These are phyloP conservation scores for Paralichthys olivaceus DNA, from an alignment of 2,113 vertebrate species.

Conservation along the genomic window DNA sequence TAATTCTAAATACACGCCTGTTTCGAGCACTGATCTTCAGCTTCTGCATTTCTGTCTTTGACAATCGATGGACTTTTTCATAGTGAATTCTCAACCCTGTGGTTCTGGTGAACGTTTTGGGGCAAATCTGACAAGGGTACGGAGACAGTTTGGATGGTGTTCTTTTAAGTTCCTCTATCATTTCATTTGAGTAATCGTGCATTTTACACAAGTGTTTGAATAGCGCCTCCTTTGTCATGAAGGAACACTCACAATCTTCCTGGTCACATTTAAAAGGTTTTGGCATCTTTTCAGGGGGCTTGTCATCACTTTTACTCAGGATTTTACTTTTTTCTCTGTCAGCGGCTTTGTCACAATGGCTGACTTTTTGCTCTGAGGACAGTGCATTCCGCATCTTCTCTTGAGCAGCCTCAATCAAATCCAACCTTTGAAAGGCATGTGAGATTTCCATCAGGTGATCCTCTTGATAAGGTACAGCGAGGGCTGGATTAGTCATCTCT, in stretches of 20 bases:
- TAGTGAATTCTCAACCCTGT: conserved; percentile 98
- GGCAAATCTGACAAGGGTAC: conserved; percentile 94
- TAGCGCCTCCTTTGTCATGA: conserved; percentile 98
- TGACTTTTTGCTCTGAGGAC: conserved; percentile 60
- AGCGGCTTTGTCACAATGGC: conserved; percentile 67
- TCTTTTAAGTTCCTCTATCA: conserved; percentile 96
- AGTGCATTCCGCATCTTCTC: conserved; percentile 66
- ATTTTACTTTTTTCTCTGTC: conserved; percentile 64
- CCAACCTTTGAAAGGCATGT: conserved; percentile 90
- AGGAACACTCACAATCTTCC: conserved; percentile 91
- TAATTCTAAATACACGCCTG: conserved; percentile 83
- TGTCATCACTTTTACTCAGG: conserved; percentile 69
- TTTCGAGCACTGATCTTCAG: conserved; percentile 85
- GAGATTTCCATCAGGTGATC: conserved; percentile 89
- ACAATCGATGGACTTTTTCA: conserved; percentile 94
- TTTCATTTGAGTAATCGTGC: conserved; percentile 91
- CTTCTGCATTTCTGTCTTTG: conserved; percentile 91
- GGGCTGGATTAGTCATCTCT: conserved; percentile 44
- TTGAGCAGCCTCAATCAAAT: conserved; percentile 86
- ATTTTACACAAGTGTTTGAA: conserved; percentile 95
- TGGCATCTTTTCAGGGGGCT: conserved; percentile 78
- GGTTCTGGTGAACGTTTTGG: conserved; percentile 97
- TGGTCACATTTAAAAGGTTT: conserved; percentile 96
- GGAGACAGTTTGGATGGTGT: conserved; percentile 94
- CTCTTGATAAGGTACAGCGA: conserved; percentile 79